Conservation (phyloP, 1,140 invertebrate species). For the Drosophila ambigua region DNA sequence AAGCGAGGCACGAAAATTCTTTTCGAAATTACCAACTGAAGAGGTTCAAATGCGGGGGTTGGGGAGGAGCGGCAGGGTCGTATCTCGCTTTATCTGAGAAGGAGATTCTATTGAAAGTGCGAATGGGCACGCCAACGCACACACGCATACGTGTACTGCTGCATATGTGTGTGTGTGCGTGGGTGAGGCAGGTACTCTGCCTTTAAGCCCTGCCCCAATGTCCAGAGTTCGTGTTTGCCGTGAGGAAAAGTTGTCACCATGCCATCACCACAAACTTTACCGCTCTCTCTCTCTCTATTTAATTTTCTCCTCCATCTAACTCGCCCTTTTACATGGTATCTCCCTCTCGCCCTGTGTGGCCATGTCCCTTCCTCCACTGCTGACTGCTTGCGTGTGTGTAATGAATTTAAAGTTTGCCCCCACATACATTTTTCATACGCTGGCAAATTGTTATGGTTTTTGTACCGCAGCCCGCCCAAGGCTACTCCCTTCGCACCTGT, state of each 20-base stretch:
- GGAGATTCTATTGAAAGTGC: slow-evolving; percentile 68
- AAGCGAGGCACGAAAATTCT: slow-evolving; percentile 71
- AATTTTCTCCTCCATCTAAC: slow-evolving; percentile 7
- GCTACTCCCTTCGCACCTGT: background rate
- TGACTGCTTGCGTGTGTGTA: slow-evolving; percentile 74
- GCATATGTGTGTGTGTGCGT: slow-evolving; percentile 20
- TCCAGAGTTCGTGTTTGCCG: slow-evolving; percentile 37
- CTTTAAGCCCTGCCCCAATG: slow-evolving; percentile 34
- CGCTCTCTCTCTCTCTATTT: slow-evolving; percentile 4
- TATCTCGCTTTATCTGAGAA: slow-evolving; percentile 26
- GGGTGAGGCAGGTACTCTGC: slow-evolving; percentile 29
- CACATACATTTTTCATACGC: slow-evolving; percentile 78
- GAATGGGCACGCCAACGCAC: slow-evolving; percentile 49
- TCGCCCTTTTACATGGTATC: background rate
- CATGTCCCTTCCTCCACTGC: slow-evolving; percentile 6
- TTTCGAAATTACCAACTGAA: slow-evolving; percentile 54
- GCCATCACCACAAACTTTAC: slow-evolving; percentile 13
- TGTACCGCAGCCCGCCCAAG: slow-evolving; percentile 14
- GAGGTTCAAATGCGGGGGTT: slow-evolving; percentile 27
- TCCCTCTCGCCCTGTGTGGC: background rate
- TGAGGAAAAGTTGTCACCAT: slow-evolving; percentile 62
- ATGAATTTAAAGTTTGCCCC: slow-evolving; percentile 79
- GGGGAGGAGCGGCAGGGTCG: background rate
- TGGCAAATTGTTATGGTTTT: slow-evolving; percentile 76
- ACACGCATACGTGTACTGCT: slow-evolving; percentile 20